These are phyloP conservation scores for Hystrix brachyura DNA, from an alignment of 2,113 vertebrate genomes.

Conservation along the genomic window DNA sequence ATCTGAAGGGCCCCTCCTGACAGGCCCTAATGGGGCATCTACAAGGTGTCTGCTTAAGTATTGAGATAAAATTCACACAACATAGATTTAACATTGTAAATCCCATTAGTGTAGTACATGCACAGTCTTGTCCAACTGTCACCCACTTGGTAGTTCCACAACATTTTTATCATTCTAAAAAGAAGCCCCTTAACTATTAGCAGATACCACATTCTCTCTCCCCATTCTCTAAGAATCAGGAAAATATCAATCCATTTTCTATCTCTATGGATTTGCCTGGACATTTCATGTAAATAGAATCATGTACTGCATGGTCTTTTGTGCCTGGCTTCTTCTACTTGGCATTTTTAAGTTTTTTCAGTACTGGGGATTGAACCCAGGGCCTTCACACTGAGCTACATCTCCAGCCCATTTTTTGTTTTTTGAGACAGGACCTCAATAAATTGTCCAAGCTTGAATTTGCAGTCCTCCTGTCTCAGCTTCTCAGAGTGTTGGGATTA, in stretches of 20 bases:
- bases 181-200: background rate
- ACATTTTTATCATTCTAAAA: background rate
- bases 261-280: background rate
- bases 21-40: background rate
- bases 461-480: background rate
- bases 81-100: background rate
- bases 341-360: background rate
- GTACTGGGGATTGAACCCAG: background rate
- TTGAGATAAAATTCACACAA: background rate
- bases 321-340: background rate
- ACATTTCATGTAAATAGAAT: background rate
- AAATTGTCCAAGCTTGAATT: background rate
- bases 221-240: background rate
- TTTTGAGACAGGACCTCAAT: background rate
- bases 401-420: background rate
- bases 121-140: background rate
- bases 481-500: background rate
- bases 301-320: background rate
- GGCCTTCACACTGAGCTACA: background rate
- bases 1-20: background rate
- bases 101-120: background rate
- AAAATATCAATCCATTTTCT: background rate
- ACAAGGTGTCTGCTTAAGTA: background rate
- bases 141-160: background rate
- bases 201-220: background rate